A percentile compares a stretch with the other conserved stretches of the same genome.
These are phyloP conservation scores for Frankliniella fusca DNA, from an alignment of 2,888 invertebrate species.

Conservation along the genomic window DNA sequence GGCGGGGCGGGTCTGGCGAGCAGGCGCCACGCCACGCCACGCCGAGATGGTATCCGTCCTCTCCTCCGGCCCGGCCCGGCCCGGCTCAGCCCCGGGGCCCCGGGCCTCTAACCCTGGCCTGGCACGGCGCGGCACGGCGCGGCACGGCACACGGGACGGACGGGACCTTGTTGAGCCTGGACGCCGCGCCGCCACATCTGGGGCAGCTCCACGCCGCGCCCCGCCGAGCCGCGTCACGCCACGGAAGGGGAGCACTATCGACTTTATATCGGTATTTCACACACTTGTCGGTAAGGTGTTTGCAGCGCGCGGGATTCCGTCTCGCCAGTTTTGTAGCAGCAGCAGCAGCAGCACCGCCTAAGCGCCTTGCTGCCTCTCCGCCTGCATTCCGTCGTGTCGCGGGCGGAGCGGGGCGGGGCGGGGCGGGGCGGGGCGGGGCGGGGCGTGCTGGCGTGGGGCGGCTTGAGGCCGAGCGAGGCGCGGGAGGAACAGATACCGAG, in stretches of 20 bases:
- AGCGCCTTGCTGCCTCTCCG: not conserved
- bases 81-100: not conserved
- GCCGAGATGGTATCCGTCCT: not conserved
- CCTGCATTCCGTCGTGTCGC: not conserved
- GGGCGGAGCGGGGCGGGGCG: no score
- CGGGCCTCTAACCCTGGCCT: not conserved
- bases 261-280: constrained; percentile 4
- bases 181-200: not conserved
- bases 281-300: not conserved
- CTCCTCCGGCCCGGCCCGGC: no score
- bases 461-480: no score
- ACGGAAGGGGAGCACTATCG: not conserved
- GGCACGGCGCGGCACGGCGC: not conserved
- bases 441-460: no score
- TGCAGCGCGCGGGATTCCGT: constrained; percentile 2
- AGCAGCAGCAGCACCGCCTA: not conserved
- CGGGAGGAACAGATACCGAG: no score
- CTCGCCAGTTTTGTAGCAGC: not conserved
- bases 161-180: not conserved
- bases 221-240: not conserved
- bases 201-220: not conserved
- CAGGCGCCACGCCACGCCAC: not conserved
- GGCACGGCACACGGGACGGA: not conserved
- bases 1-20: not conserved
- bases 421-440: no score